These are phyloP conservation scores for Euphonia xanthogaster DNA, from an alignment of 2,797 vertebrate genomes.

Conservation along the genomic window DNA sequence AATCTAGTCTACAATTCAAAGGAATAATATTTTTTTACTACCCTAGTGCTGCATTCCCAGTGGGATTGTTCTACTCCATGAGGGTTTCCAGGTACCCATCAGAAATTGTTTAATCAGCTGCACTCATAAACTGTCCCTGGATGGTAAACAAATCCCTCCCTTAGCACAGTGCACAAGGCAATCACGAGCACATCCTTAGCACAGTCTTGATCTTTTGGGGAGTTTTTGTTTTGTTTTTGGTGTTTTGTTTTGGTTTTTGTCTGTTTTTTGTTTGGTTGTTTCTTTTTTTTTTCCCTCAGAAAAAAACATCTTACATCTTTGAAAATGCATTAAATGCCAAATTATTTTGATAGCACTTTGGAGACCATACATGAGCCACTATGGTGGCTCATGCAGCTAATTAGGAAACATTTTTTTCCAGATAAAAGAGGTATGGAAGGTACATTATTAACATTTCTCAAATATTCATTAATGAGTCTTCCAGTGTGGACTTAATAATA, in stretches of 20 bases:
- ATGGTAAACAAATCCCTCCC: background rate
- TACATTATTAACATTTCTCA: background rate
- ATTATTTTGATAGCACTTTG: background rate
- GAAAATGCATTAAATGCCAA: background rate
- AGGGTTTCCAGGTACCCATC: background rate
- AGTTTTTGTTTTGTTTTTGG: no score
- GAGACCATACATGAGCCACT: background rate
- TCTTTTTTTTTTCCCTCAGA: background rate
- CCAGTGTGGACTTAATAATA: background rate
- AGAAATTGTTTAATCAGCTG: background rate
- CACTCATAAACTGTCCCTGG: background rate
- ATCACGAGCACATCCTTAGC: fast-evolving
- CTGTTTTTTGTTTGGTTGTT: background rate
- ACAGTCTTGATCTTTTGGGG: background rate
- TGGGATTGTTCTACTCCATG: background rate
- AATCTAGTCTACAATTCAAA: background rate
- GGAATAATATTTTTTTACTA: background rate
- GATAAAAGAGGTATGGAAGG: background rate
- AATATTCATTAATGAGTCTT: background rate
- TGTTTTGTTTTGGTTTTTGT: no score
- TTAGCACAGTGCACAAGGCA: background rate
- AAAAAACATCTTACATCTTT: background rate
- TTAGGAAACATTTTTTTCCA: background rate
- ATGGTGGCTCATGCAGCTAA: background rate
- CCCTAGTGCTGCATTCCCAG: background rate